Base-by-base conservation (phyloP, 2,888 invertebrate genomes). In the Caenorhabditis panamensis region DNA sequence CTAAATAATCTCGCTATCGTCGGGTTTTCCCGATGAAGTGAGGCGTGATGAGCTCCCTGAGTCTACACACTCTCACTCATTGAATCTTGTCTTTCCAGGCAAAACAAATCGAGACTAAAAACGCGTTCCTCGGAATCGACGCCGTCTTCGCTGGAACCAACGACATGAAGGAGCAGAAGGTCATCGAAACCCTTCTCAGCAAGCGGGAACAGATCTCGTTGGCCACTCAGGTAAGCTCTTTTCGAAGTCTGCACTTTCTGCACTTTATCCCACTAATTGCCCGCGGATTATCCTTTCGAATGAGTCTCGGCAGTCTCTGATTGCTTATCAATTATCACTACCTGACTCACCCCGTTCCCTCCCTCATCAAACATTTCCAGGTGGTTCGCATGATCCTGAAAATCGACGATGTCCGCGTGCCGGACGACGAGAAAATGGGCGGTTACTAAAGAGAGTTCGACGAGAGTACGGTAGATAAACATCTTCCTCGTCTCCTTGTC, bases 351-450 rank as follows among this genome's bases (percentile, higher is more conserved):
- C n/a, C 31, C n/a, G 18, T 11, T 20, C 18, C 20, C 28, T 31
- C 20, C 8, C 56, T 22, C 26, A 26, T 26, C 24, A 56, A 2
- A 20, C 20, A 20, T 36, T 36, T 78, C 20, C 69, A 88, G 88
- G 93, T 99, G 82, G 98, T 98, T 66, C 97, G 98, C 92, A 99
- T 99, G 99, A 98, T 99, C 86, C 94, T 99, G 86, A 99, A 99
- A 93, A 99, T 99, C 80, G 99, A 99, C 91, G 99, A 99, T 91
- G 95, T 99, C 49, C 94, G 94, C 86, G 93, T 94, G 77, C 93
- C 94, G 56, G 92, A 91, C 66, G 92, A 92, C 80, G 87, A 90
- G 47, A 68, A 64, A 76, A 81, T 86, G 81, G 76, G 67, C 37
- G 71, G 77, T 26, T 78, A 84, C 53, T 84, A 63, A n/a, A 69